Conservation (phyloP, 2,797 vertebrate species). For the Scyliorhinus canicula region DNA sequence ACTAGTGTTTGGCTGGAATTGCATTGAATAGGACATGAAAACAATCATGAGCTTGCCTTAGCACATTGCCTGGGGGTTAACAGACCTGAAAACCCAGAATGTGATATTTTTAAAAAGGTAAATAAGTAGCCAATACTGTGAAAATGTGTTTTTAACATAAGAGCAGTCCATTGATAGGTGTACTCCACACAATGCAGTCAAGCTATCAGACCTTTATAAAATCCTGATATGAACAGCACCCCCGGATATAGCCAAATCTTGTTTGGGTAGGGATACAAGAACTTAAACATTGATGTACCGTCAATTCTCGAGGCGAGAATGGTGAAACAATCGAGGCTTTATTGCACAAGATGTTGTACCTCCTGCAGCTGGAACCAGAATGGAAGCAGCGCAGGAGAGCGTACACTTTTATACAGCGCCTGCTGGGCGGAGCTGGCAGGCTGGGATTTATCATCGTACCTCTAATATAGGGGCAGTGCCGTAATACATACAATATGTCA, state of each 20-base stretch:
- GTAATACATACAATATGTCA: too few species aligned
- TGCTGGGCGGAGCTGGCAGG: too few species aligned
- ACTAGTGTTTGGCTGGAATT: neutral
- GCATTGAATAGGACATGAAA: neutral
- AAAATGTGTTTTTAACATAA: neutral
- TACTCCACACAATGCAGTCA: neutral
- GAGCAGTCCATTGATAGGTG: neutral
- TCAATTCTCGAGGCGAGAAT: too few species aligned
- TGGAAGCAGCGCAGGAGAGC: too few species aligned
- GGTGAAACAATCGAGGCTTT: too few species aligned
- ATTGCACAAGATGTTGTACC: too few species aligned
- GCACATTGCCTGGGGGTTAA: neutral
- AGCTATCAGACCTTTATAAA: neutral
- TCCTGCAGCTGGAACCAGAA: too few species aligned
- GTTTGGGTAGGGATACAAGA: neutral
- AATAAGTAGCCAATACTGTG: neutral
- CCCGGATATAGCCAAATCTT: neutral
- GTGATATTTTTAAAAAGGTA: neutral
- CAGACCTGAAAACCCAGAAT: neutral
- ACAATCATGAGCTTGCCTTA: neutral
- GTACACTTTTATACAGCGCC: too few species aligned
- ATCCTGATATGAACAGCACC: neutral
- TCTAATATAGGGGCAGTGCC: too few species aligned
- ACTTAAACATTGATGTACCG: neutral
- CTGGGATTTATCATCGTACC: too few species aligned